phyloP scores from a whole-genome alignment of 2,888 invertebrate species.

The Neoscelio sp. region DNA sequence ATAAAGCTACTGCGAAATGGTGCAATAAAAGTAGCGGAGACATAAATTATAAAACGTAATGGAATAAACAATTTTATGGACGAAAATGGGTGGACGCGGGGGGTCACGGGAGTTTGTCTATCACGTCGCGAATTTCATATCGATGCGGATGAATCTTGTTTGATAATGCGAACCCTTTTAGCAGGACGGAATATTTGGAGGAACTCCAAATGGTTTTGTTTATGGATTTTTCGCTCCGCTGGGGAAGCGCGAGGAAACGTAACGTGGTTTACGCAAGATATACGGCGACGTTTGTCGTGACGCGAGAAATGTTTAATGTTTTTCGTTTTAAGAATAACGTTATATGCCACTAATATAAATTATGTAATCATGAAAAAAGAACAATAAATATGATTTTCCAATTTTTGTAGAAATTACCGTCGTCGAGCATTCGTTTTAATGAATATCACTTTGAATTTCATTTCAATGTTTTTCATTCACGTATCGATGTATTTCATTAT shows the following conservation, averaged over 20 bases:
- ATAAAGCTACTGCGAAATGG: conserved; percentile 65
- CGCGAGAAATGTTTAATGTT: neutral
- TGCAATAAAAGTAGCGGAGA: conserved; percentile 55
- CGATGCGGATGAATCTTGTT: conserved; percentile 15
- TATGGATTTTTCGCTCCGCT: conserved; percentile 29
- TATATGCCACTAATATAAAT: no score
- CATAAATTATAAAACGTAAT: conserved; percentile 61
- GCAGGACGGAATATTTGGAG: neutral
- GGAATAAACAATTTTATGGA: conserved; percentile 60
- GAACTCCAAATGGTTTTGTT: conserved; percentile 13
- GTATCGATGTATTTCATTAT: no score
- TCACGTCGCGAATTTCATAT: conserved; percentile 25
- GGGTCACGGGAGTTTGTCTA: conserved; percentile 32
- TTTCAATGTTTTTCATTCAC: no score
- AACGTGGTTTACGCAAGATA: conserved; percentile 10
- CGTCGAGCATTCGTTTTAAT: no score
- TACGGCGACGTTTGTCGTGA: conserved; percentile 11
- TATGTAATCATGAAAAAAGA: no score
- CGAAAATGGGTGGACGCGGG: conserved; percentile 30
- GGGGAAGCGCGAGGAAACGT: conserved; percentile 3
- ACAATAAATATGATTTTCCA: no score
- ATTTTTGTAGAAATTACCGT: no score
- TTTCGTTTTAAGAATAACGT: no score
- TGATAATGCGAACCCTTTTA: conserved; percentile 30
- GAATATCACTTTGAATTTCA: no score